These are phyloP conservation scores for Oxyteleia sp. DNA, from an alignment of 2,888 invertebrate genomes.

Conservation along the genomic window DNA sequence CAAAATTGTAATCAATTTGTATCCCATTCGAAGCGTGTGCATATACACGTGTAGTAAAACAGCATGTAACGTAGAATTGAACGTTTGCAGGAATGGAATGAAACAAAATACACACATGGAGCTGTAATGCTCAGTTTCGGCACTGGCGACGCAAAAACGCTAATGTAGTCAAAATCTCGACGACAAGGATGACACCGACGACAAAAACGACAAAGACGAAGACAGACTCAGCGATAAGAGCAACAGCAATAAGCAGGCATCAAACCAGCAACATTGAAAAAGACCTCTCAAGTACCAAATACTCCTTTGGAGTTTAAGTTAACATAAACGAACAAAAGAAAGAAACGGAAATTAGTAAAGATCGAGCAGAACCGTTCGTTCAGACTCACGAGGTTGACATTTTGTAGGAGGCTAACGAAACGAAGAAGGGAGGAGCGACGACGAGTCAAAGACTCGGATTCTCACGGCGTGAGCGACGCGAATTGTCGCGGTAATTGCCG, in stretches of 20 bases:
- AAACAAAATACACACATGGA: too few relatives aligned
- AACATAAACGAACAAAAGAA: constrained; percentile 5
- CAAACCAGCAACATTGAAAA: constrained; percentile 78
- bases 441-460: background rate
- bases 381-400: constrained; percentile 59
- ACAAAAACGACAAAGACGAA: constrained; percentile 33
- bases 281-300: constrained; percentile 35
- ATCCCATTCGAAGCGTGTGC: too few relatives aligned
- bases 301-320: background rate
- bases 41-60: too few relatives aligned
- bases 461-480: background rate
- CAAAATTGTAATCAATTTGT: too few relatives aligned
- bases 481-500: background rate
- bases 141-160: background rate
- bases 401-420: constrained; percentile 46
- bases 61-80: too few relatives aligned
- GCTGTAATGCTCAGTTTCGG: too few relatives aligned
- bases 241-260: constrained; percentile 82
- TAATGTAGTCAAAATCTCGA: background rate
- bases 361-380: constrained; percentile 44
- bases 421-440: constrained; percentile 35
- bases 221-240: constrained; percentile 75
- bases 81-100: too few relatives aligned
- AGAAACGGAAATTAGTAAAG: constrained; percentile 10
- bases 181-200: background rate